A percentile compares a stretch with the other conserved stretches of the same genome.
phyloP scores from a whole-genome alignment of 64 coral and sea anemone genomes.

The Hydrozoanthus tunicans region DNA sequence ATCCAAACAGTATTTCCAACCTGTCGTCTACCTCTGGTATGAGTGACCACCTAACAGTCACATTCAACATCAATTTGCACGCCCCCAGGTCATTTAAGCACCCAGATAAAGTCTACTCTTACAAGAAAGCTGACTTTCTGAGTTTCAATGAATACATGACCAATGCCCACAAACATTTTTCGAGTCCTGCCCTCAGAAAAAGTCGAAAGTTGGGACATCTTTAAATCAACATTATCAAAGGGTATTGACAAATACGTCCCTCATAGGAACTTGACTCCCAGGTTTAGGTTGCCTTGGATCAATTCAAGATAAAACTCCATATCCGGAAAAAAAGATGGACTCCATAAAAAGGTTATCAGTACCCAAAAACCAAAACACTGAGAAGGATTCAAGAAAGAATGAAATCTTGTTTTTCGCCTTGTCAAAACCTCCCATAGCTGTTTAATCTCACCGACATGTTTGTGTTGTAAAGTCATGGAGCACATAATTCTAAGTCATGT shows the following conservation, averaged over 20 bases:
- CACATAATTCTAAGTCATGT: slow-evolving; percentile 29
- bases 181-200: no score
- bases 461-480: neutral
- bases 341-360: no score
- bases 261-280: no score
- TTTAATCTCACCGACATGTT: no score
- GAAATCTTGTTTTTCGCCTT: neutral
- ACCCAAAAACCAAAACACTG: neutral
- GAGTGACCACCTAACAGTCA: slow-evolving; percentile 61
- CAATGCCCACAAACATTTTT: no score
- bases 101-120: slow-evolving; percentile 37
- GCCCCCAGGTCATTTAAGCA: slow-evolving; percentile 41
- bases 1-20: slow-evolving; percentile 49
- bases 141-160: no score
- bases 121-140: slow-evolving; percentile 34
- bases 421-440: neutral
- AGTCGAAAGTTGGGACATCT: no score
- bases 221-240: no score
- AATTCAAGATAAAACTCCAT: no score
- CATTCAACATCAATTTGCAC: slow-evolving; percentile 48
- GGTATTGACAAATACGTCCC: no score
- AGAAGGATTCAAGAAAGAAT: neutral
- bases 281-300: no score
- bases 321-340: no score
- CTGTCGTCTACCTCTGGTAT: slow-evolving; percentile 35